Evolutionary conservation across 2,797 vertebrate genomes (phyloP), one percentile per base, ranked within the genome.

Genomic region (Tapera naevia): DNA sequence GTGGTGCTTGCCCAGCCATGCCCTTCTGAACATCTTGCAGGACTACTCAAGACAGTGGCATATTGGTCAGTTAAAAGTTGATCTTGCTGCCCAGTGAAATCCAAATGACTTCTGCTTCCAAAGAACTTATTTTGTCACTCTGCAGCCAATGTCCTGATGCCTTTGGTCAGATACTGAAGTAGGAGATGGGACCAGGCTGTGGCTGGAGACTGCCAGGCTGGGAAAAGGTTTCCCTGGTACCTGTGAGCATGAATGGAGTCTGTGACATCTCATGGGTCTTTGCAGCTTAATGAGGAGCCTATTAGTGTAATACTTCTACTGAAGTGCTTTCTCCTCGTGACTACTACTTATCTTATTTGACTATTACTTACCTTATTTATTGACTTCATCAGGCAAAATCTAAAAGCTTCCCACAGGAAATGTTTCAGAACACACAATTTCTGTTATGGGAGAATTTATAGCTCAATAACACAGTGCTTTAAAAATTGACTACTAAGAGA

Each of bases 351-450:
- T 41, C 32, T 70, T 61, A 69, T 80, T 73, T 74, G 66, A 23
- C 56, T 80, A 60, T 87, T 71, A 57, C 66, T 88, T 79, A 66
- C 37, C 74, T 87, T 78, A 91, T 79, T 92, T 89, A 88, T 93
- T 83, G 64, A 75, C 46, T 70, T 69, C 22, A 93, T 86, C 32
- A 91, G 56, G 57, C 25, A 76, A 60, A 80, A 82, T n/a, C 64
- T 69, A 41, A 69, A 94, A 80, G 23, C 0, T 0, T 66, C 85
- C 80, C 81, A 27, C 25, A 83, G 89, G 91, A 95, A 88, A 73
- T 30, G 39, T 94, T 93, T 88, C 51, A 69, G 78, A 93, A 92
- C 48, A 28, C 72, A 45, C n/a, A 39, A 5, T 82, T 91, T 67
- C 61, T 85, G 35, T 66, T 93, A 66, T 2, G 19, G 11, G 43